Percentiles rank a stretch among this genome's conserved stretches.
Conservation (phyloP, 2,797 vertebrate species). For the Cynopterus sphinx region DNA sequence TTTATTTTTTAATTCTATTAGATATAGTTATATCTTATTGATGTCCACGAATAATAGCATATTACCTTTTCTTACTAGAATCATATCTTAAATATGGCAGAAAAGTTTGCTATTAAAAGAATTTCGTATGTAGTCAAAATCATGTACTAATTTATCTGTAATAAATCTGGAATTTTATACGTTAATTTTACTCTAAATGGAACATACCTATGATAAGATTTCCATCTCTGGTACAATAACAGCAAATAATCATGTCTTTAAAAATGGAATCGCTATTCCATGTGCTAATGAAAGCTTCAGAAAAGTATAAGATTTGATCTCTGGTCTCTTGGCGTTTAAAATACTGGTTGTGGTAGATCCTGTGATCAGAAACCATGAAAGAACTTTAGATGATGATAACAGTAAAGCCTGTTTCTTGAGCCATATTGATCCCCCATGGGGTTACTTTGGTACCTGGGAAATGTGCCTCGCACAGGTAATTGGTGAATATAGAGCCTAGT, state of each 20-base stretch:
- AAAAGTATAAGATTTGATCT: background rate
- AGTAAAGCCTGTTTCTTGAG: background rate
- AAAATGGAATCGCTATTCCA: background rate
- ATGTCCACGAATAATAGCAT: background rate
- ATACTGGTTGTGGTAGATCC: background rate
- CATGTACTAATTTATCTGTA: background rate
- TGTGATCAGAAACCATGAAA: background rate
- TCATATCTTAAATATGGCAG: background rate
- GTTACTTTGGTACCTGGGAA: background rate
- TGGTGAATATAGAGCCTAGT: background rate
- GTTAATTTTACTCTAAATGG: background rate
- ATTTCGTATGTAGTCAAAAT: background rate
- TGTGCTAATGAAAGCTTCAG: background rate
- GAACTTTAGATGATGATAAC: background rate
- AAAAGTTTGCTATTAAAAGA: background rate
- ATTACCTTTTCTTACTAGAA: background rate
- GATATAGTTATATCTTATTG: background rate
- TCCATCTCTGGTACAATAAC: background rate
- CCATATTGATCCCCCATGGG: background rate
- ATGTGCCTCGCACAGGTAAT: background rate
- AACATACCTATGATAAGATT: background rate
- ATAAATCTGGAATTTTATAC: background rate
- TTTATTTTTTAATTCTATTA: background rate
- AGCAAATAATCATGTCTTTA: background rate
- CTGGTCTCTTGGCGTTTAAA: background rate